These are phyloP conservation scores for Toxotes lorentzi DNA, from an alignment of 2,797 vertebrate genomes.

Conservation along the genomic window DNA sequence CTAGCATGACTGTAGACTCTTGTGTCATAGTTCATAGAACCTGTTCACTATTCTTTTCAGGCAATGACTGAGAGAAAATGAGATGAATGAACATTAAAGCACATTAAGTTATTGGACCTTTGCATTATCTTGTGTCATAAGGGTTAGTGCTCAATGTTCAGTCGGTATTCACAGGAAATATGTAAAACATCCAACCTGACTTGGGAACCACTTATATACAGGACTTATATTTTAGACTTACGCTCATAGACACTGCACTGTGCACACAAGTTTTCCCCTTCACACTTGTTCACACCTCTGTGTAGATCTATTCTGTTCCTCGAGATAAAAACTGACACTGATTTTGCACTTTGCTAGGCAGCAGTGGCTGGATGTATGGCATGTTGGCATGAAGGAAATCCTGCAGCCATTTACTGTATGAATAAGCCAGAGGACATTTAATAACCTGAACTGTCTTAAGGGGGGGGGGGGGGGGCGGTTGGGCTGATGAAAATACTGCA, in stretches of 20 bases:
- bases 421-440: background rate
- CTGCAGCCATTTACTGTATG: background rate
- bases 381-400: background rate
- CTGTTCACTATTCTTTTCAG: background rate
- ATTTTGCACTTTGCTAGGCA: background rate
- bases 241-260: background rate
- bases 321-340: background rate
- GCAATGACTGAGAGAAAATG: background rate
- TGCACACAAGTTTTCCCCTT: background rate
- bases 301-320: background rate
- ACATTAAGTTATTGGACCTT: background rate
- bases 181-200: conserved; percentile 3
- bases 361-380: background rate
- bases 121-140: background rate
- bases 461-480: no score
- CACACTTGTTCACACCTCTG: background rate
- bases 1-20: no score
- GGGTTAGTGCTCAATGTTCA: background rate
- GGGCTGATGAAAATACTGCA: conserved; percentile 4
- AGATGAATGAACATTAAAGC: background rate
- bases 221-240: conserved; percentile 14
- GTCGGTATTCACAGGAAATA: conserved; percentile 1
- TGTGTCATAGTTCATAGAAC: background rate
- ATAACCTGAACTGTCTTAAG: background rate
- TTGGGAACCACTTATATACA: background rate